Evolutionary conservation across 1,140 invertebrate species (phyloP), one percentile per base, ranked within the genome.

Genomic region (Phymorhynchus buccinoides): DNA sequence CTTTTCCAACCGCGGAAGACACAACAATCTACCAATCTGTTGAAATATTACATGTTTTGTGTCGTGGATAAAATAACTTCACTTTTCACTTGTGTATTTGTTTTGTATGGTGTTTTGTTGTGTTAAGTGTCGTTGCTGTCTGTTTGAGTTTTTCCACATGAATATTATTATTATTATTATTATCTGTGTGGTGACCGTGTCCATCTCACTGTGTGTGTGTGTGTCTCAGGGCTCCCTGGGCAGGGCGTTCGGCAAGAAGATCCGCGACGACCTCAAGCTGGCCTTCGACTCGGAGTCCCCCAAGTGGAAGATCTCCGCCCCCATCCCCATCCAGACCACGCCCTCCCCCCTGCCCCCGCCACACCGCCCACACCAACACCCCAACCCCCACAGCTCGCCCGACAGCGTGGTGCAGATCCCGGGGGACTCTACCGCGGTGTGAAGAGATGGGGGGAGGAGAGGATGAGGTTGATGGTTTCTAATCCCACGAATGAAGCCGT

Each of bases 141-240:
- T n/a, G n/a, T 73, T 37, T 73, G 7, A 7, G 9, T 37, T 73
- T n/a, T n/a, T 73, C 71, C 30, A 32, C n/a, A 7, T 32, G 14
- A 9, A 73, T 9, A 12, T 37, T 73, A 12, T 30, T 12, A 12
- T 32, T 32, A 73, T 32, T n/a, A n/a, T n/a, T n/a, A n/a, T n/a
- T n/a, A n/a, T n/a, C n/a, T n/a, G n/a, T n/a, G n/a, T n/a, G n/a
- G n/a, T n/a, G n/a, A n/a, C n/a, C n/a, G n/a, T n/a, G n/a, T n/a
- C n/a, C n/a, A n/a, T n/a, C 27, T 77, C 32, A 84, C 2, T 44
- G 30, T 48, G 56, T 56, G n/a, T n/a, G 62, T 35, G 35, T 62
- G 37, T 62, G 91, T 94, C 94, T 66, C 94, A 96, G 96, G 96
- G 96, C 68, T 96, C 96, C 56, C 94, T 96, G 90, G 96, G 96